Evolutionary conservation across 1,140 invertebrate species (phyloP), one percentile per base, ranked within the genome.

Genomic region (Ceratoteleas bidentatus): DNA sequence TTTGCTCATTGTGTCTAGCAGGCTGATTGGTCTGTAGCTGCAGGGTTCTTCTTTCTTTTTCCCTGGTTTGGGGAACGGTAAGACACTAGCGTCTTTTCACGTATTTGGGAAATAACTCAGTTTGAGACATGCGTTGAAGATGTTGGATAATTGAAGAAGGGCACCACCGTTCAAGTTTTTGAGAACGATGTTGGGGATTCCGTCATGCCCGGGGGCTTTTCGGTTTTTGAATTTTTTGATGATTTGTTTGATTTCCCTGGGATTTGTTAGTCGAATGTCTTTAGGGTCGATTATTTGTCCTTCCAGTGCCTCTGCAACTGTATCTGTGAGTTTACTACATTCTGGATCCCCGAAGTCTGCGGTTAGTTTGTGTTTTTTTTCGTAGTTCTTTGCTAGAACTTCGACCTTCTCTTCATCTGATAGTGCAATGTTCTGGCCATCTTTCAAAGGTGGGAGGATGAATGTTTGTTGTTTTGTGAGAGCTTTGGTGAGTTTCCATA

Each of bases 1-100:
- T 69, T 80, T 80, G 15, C 64, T 80, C 0, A 81, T 16, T 3
- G 65, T 70, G 0, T 10, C 9, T 0, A 81, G 54, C 4, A 75
- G 60, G 43, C 60, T 81, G 14, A 75, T 75, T 11, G 78, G 72
- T 11, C 72, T 33, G 10, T 66, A 70, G 61, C 47, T 82, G 9
- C 45, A 6, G 9, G 57, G 13, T 50, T 53, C 10, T 64, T 83
- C 74, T 15, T 66, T 54, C 65, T 83, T 77, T 58, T 83, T 7
- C 11, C n/a, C 43, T 47, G 43, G 43, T 38, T 38, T 38, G 36
- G 4, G 43, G 3, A 7, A 47, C 6, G 7, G 43, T n/a, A 47
- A 47, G 4, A 47, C n/a, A 9, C 7, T 47, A 9, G 43, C n/a
- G 7, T 10, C 3, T 13, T 10, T 47, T n/a, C n/a, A 47, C 7